Evolutionary conservation across 2,797 vertebrate genomes (phyloP).

Genomic region (Catamblyrhynchus diadema): DNA sequence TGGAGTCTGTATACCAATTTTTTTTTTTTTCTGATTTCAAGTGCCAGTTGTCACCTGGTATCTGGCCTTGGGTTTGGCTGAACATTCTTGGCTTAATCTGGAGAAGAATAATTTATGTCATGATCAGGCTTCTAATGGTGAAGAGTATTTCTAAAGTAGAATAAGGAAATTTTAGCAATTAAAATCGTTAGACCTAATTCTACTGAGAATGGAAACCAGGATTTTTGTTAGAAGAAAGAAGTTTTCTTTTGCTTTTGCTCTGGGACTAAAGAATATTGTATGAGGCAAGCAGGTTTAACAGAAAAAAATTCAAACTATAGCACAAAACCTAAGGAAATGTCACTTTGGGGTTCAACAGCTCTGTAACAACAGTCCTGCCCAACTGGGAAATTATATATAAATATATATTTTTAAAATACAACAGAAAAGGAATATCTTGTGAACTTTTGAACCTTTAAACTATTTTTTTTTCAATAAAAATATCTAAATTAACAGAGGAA

Average conservation of each 20-base stretch:
- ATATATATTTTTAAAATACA: neutral
- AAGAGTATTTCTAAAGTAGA: neutral
- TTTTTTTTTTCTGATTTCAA: neutral
- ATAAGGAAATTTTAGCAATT: neutral
- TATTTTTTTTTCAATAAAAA: slow-evolving; percentile 48
- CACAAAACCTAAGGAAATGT: neutral
- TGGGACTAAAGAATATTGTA: neutral
- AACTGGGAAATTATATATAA: neutral
- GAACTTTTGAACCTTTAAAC: slow-evolving; percentile 70
- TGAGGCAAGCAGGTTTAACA: neutral
- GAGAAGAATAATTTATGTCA: neutral
- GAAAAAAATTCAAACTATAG: neutral
- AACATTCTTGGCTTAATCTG: neutral
- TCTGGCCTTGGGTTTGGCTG: neutral
- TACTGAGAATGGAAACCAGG: neutral
- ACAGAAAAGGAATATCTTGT: slow-evolving; percentile 13
- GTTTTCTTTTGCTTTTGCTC: neutral
- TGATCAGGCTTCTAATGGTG: neutral
- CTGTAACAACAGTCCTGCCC: neutral
- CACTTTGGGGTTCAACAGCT: neutral
- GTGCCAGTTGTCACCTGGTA: neutral
- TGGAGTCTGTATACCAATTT: neutral
- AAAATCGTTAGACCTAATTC: neutral
- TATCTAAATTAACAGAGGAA: slow-evolving; percentile 68
- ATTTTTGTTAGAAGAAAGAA: neutral